Evolutionary conservation across 2,888 invertebrate species (phyloP).

Genomic region (Hesperia comma): DNA sequence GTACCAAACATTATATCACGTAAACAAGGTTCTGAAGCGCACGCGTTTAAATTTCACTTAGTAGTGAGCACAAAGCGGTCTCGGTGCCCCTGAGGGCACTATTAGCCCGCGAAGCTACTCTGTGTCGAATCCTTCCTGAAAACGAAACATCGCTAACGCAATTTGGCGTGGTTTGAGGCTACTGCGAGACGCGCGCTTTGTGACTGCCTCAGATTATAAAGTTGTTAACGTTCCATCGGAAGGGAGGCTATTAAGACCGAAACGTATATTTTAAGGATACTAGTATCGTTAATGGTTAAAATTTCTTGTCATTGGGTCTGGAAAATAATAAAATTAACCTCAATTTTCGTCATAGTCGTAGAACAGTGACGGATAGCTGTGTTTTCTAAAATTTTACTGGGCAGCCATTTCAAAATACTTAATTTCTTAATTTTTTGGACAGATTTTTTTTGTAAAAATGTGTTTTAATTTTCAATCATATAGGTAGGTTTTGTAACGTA

Average conservation of each 20-base stretch:
- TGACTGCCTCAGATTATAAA: slow-evolving; percentile 18
- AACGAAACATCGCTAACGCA: slow-evolving; percentile 48
- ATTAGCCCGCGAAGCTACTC: slow-evolving; percentile 51
- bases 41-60: slow-evolving; percentile 33
- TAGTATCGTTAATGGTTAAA: not conserved
- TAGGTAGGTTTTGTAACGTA: too few relatives aligned
- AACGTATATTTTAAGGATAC: not conserved
- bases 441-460: too few relatives aligned
- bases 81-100: slow-evolving; percentile 31
- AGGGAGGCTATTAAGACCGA: slow-evolving; percentile 2
- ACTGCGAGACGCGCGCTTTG: slow-evolving; percentile 14
- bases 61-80: slow-evolving; percentile 7
- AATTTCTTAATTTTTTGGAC: too few relatives aligned
- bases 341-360: too few relatives aligned
- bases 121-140: slow-evolving; percentile 53
- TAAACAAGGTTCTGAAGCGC: slow-evolving; percentile 42
- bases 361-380: too few relatives aligned
- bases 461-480: too few relatives aligned
- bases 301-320: not conserved
- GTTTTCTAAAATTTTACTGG: too few relatives aligned
- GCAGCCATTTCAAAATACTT: too few relatives aligned
- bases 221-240: slow-evolving; percentile 34
- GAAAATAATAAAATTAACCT: too few relatives aligned
- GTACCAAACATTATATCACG: slow-evolving; percentile 45
- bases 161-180: slow-evolving; percentile 40